Evolutionary conservation across 2,797 vertebrate species (phyloP).

Genomic region (Hylomyscus alleni): DNA sequence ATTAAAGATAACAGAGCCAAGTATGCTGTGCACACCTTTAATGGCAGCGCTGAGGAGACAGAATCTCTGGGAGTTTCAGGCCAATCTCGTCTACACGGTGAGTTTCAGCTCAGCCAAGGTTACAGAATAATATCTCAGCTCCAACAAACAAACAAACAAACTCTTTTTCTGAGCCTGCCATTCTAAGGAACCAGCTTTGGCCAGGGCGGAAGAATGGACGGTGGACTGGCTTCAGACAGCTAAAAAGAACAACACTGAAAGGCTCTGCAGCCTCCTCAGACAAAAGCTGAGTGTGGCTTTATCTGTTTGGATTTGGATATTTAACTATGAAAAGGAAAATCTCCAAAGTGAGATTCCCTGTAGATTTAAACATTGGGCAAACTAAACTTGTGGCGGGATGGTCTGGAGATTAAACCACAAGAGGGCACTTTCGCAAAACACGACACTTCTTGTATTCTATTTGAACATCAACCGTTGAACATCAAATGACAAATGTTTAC

Average conservation of each 20-base stretch:
- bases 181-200: neutral
- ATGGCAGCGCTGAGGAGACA: too few relatives aligned
- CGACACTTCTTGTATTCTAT: neutral
- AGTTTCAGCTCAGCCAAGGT: neutral
- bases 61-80: neutral
- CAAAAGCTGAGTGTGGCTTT: slow-evolving; percentile 31
- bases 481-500: neutral
- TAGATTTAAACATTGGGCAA: neutral
- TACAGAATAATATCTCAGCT: neutral
- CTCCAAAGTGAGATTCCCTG: slow-evolving; percentile 7
- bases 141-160: neutral
- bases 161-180: neutral
- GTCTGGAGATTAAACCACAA: neutral
- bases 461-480: neutral
- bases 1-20: neutral
- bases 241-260: neutral
- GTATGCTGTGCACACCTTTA: neutral
- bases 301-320: neutral
- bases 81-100: neutral
- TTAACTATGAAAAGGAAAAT: neutral
- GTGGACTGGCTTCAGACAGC: neutral
- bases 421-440: neutral
- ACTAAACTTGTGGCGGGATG: neutral
- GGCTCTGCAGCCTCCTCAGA: neutral
- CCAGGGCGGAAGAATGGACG: neutral